phyloP scores from a whole-genome alignment of 2,888 invertebrate species.

The Thymelicus lineola region DNA sequence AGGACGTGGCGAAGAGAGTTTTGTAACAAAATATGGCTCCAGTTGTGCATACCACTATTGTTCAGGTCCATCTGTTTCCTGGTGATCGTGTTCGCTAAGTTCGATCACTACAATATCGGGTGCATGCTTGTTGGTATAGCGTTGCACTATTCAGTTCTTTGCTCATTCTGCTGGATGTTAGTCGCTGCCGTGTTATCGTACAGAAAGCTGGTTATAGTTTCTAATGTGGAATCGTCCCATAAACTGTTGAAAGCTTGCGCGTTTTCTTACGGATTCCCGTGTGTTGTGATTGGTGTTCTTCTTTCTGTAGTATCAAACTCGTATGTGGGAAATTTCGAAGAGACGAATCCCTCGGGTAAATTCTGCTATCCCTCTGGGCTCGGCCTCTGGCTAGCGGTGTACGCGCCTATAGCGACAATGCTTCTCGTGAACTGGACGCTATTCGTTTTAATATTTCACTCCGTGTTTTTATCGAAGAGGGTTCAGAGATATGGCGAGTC shows the following conservation, averaged over 20 bases:
- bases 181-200: slow-evolving; percentile 89
- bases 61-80: slow-evolving; percentile 73
- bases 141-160: slow-evolving; percentile 87
- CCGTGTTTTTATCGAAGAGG: slow-evolving; percentile 77
- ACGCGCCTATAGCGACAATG: slow-evolving; percentile 81
- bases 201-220: slow-evolving; percentile 87
- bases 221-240: slow-evolving; percentile 84
- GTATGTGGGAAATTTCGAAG: slow-evolving; percentile 73
- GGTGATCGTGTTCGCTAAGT: slow-evolving; percentile 62
- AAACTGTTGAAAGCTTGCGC: slow-evolving; percentile 86
- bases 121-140: slow-evolving; percentile 86
- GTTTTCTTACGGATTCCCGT: slow-evolving; percentile 87
- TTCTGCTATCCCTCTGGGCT: slow-evolving; percentile 85
- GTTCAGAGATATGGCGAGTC: slow-evolving; percentile 80
- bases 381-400: slow-evolving; percentile 82
- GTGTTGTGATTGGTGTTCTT: slow-evolving; percentile 81
- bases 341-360: slow-evolving; percentile 65
- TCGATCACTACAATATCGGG: slow-evolving; percentile 62
- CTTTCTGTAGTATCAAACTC: slow-evolving; percentile 71
- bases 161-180: slow-evolving; percentile 90
- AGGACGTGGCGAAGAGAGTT: slow-evolving; percentile 86
- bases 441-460: slow-evolving; percentile 84
- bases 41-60: slow-evolving; percentile 81
- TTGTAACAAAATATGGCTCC: slow-evolving; percentile 85
- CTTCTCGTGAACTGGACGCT: slow-evolving; percentile 83